A percentile compares a stretch with the other conserved stretches of the same genome.
phyloP scores from a whole-genome alignment of 2,888 invertebrate genomes.

The Erpobdella octoculata region DNA sequence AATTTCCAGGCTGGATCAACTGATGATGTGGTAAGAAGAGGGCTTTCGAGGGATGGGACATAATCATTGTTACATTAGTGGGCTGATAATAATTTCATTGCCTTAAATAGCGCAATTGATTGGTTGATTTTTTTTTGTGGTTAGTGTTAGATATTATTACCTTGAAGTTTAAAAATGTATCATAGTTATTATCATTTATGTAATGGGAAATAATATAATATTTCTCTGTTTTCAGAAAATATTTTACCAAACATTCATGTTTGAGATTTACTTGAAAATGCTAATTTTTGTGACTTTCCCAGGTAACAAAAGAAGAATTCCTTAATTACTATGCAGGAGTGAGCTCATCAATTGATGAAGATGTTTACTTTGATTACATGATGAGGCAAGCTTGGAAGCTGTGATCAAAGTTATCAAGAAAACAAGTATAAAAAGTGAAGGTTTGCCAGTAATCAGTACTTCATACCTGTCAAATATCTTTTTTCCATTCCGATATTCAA shows the following conservation, averaged over 20 bases:
- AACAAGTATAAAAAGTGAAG: too few species aligned
- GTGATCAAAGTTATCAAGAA: too few species aligned
- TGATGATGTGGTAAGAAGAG: constrained; percentile 64
- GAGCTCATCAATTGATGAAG: constrained; percentile 83
- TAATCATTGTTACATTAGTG: too few species aligned
- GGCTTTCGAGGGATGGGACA: neutral
- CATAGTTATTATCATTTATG: neutral
- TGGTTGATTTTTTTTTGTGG: too few species aligned
- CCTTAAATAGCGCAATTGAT: too few species aligned
- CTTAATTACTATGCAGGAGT: constrained; percentile 81
- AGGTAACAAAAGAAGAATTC: constrained; percentile 87
- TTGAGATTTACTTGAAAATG: too few species aligned
- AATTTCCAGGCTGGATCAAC: constrained; percentile 66
- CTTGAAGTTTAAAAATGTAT: neutral
- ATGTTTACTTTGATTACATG: constrained; percentile 85
- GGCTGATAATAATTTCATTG: too few species aligned
- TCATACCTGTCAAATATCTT: too few species aligned
- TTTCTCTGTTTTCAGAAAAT: neutral
- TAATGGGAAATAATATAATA: neutral
- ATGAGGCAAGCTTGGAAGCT: constrained; percentile 77
- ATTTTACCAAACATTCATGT: neutral
- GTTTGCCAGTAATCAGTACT: too few species aligned
- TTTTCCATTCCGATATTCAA: too few species aligned
- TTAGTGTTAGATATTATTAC: too few species aligned
- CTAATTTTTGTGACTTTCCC: constrained; percentile 36